Conservation (phyloP, 2,797 vertebrate genomes). For the Coendou prehensilis region DNA sequence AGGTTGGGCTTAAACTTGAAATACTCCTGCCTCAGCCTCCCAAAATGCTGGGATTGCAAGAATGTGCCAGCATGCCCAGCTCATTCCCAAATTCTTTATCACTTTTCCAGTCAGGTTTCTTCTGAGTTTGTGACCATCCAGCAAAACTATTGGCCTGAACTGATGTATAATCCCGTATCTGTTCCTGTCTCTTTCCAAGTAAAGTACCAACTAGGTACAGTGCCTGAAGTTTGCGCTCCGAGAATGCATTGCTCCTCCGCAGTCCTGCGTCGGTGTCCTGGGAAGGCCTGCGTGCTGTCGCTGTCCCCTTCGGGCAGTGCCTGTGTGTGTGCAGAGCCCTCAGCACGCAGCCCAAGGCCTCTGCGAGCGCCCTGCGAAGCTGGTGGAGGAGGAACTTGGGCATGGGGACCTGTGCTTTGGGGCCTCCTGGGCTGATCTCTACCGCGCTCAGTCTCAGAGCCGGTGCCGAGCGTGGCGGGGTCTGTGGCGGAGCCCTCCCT, state of each 20-base stretch:
- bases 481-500: neutral
- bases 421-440: neutral
- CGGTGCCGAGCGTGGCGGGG: too few species aligned
- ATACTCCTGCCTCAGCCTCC: neutral
- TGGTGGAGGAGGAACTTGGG: neutral
- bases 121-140: neutral
- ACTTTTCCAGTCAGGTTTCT: neutral
- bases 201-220: neutral
- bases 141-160: neutral
- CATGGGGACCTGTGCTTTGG: neutral
- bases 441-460: too few species aligned
- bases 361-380: neutral
- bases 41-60: neutral
- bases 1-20: neutral
- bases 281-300: neutral
- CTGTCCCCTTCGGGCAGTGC: neutral
- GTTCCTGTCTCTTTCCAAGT: neutral
- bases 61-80: neutral
- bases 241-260: neutral
- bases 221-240: too few species aligned
- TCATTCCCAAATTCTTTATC: neutral
- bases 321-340: neutral
- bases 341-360: neutral
- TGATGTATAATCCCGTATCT: neutral
- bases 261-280: neutral